phyloP scores from a whole-genome alignment of 2,888 invertebrate genomes.

The Andrena hattorfiana region DNA sequence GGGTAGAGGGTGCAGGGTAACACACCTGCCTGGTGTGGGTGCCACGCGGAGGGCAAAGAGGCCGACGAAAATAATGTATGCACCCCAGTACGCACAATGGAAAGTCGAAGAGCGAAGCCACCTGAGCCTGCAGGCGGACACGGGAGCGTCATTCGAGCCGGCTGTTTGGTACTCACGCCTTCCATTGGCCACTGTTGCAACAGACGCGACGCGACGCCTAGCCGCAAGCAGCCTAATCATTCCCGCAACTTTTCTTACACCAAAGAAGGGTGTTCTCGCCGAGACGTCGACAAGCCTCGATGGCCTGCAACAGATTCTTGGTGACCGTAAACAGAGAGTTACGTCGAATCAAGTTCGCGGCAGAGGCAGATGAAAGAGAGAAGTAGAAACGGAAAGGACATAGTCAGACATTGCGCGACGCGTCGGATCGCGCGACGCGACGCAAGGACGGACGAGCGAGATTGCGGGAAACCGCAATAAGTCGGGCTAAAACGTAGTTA shows the following conservation, averaged over 20 bases:
- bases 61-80: conserved; percentile 83
- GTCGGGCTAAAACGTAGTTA: conserved; percentile 75
- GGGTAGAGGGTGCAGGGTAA: conserved; percentile 66
- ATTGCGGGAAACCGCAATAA: conserved; percentile 74
- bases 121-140: conserved; percentile 83
- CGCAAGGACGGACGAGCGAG: conserved; percentile 58
- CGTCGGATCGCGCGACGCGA: conserved; percentile 35
- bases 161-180: conserved; percentile 74
- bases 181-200: conserved; percentile 52
- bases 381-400: neutral
- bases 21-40: conserved; percentile 84
- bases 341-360: neutral
- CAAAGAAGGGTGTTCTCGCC: conserved; percentile 1
- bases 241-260: conserved; percentile 48
- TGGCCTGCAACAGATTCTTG: neutral
- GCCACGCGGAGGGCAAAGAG: conserved; percentile 72
- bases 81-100: conserved; percentile 81
- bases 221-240: conserved; percentile 52
- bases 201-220: conserved; percentile 1
- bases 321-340: too few species aligned
- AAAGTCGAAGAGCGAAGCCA: conserved; percentile 79
- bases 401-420: neutral
- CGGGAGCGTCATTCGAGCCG: conserved; percentile 79
- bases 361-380: neutral
- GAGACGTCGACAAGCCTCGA: neutral